phyloP scores from a whole-genome alignment of 2,113 vertebrate genomes.

The Cettia cetti region DNA sequence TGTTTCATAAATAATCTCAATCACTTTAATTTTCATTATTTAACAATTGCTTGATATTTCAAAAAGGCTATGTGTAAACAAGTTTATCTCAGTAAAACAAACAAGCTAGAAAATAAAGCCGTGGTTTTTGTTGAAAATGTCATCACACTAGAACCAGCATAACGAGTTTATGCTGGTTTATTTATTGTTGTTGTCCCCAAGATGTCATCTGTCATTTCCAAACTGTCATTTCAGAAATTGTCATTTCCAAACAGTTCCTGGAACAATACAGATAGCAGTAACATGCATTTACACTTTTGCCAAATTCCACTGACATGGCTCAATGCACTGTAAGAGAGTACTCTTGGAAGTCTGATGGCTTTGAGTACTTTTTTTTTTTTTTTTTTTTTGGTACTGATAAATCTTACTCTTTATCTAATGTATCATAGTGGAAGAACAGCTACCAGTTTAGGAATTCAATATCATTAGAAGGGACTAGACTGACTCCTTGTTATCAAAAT shows the following conservation, averaged over 20 bases:
- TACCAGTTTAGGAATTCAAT: background rate
- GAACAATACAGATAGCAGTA: background rate
- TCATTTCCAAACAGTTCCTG: conserved; percentile 15
- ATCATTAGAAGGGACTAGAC: background rate
- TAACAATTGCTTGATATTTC: background rate
- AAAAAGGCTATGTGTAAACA: conserved; percentile 12
- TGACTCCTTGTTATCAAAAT: background rate
- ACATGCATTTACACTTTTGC: background rate
- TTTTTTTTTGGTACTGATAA: background rate
- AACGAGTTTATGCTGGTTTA: background rate
- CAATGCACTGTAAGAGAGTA: background rate
- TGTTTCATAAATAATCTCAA: background rate
- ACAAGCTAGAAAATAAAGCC: background rate
- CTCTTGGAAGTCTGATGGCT: background rate
- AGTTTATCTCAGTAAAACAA: conserved; percentile 43
- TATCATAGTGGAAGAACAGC: background rate
- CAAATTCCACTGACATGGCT: background rate
- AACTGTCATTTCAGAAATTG: background rate
- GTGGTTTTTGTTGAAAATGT: conserved; percentile 20
- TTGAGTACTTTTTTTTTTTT: background rate
- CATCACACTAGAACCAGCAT: background rate
- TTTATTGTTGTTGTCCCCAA: background rate
- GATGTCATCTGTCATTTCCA: background rate
- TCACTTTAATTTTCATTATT: conserved; percentile 7
- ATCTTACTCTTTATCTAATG: background rate